phyloP scores from a whole-genome alignment of 2,888 invertebrate genomes.

The Sphaeridia pumilis region DNA sequence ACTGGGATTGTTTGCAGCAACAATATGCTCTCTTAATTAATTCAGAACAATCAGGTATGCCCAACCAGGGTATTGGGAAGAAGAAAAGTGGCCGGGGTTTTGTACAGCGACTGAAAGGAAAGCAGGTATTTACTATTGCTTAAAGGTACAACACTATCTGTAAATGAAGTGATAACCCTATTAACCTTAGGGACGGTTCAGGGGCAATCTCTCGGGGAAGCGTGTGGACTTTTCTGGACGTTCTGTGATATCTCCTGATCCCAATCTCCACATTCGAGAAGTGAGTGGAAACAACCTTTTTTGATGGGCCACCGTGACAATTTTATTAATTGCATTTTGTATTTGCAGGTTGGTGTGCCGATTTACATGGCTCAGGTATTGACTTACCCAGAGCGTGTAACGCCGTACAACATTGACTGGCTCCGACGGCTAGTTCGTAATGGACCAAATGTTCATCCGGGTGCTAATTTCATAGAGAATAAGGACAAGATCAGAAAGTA shows the following conservation, averaged over 20 bases:
- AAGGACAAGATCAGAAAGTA: constrained; percentile 71
- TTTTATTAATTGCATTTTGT: background rate
- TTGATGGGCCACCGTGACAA: background rate
- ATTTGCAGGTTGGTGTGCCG: constrained; percentile 77
- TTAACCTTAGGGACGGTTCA: constrained; percentile 63
- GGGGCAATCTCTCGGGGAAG: constrained; percentile 95
- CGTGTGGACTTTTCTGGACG: constrained; percentile 94
- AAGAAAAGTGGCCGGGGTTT: constrained; percentile 76
- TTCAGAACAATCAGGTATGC: constrained; percentile 91
- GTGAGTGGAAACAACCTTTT: too few relatives aligned
- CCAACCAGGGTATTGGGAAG: constrained; percentile 39
- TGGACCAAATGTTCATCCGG: constrained; percentile 87
- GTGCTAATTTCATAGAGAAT: constrained; percentile 91
- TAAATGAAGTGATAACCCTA: background rate
- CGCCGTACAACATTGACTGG: constrained; percentile 66
- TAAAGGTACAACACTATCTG: too few relatives aligned
- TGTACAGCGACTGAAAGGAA: constrained; percentile 90
- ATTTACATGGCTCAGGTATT: constrained; percentile 86
- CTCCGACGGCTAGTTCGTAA: constrained; percentile 75
- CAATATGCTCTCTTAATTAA: constrained; percentile 93
- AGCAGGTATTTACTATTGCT: constrained; percentile 59
- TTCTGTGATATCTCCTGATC: constrained; percentile 98
- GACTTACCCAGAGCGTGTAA: constrained; percentile 90
- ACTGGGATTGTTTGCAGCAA: constrained; percentile 94
- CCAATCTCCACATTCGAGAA: constrained; percentile 94